Conservation (phyloP, 2,113 vertebrate genomes). For the Macaca mulatta region DNA sequence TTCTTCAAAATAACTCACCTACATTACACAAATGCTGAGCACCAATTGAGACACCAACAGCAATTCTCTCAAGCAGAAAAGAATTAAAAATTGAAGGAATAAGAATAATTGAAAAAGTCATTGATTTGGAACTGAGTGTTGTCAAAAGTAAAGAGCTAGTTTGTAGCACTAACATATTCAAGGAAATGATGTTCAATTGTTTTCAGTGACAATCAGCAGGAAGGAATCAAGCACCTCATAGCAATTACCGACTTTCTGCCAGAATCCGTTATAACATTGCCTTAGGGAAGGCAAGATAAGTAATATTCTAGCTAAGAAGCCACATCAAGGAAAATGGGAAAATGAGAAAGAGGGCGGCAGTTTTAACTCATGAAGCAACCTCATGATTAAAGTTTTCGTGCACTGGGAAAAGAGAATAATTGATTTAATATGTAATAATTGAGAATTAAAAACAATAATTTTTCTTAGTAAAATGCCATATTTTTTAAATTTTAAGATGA, state of each 20-base stretch:
- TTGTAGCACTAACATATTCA: constrained; percentile 59
- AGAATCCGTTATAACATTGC: constrained; percentile 61
- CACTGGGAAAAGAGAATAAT: neutral
- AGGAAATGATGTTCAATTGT: constrained; percentile 68
- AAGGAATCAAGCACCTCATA: constrained; percentile 50
- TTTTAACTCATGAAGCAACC: neutral
- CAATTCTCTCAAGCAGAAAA: constrained; percentile 59
- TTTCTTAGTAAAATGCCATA: neutral
- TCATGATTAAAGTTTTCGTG: neutral
- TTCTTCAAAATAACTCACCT: constrained; percentile 45
- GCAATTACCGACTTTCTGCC: constrained; percentile 62
- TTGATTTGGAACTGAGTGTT: constrained; percentile 69
- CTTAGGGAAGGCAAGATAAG: constrained; percentile 59
- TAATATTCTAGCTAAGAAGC: constrained; percentile 44
- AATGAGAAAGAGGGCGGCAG: constrained; percentile 5
- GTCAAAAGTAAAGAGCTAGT: constrained; percentile 62
- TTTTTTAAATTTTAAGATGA: neutral
- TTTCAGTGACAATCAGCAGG: constrained; percentile 66
- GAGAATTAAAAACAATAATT: neutral
- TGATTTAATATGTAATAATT: neutral
- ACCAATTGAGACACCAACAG: constrained; percentile 51
- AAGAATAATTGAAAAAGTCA: constrained; percentile 73
- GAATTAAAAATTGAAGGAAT: constrained; percentile 70
- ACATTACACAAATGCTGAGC: constrained; percentile 3
- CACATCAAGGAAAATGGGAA: constrained; percentile 42